Conservation (phyloP, 2,797 vertebrate genomes). For the Enteromius viviparus region DNA sequence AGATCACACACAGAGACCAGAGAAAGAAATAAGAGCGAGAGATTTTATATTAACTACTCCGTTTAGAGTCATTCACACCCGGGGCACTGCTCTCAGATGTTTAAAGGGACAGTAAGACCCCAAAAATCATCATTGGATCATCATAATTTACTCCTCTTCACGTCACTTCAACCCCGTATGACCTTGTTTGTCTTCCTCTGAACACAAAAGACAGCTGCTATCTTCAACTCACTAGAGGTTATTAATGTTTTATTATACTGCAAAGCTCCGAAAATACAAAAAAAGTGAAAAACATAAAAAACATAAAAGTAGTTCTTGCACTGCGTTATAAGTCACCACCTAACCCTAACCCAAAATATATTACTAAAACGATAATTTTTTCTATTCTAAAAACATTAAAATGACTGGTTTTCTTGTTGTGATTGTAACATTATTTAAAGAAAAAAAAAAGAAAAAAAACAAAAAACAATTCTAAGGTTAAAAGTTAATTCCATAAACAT, state of each 20-base stretch:
- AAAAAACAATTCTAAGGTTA: no score
- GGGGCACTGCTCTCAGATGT: neutral
- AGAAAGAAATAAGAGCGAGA: slow-evolving; percentile 3
- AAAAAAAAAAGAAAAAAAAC: no score
- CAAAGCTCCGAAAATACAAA: neutral
- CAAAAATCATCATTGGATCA: neutral
- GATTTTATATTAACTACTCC: slow-evolving; percentile 5
- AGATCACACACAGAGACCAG: slow-evolving; percentile 21
- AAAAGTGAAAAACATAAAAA: neutral
- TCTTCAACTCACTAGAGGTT: neutral
- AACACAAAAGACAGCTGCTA: neutral
- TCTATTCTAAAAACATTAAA: neutral
- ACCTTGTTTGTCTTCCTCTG: neutral
- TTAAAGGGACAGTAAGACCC: neutral
- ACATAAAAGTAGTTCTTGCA: neutral
- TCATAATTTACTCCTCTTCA: neutral
- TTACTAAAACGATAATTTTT: no score
- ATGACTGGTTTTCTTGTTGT: neutral
- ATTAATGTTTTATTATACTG: neutral
- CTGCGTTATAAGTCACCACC: neutral
- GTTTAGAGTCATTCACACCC: neutral
- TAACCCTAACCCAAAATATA: no score
- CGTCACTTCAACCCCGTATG: neutral
- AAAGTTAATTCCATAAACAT: no score
- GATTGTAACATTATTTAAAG: neutral